Conservation (phyloP, 2,113 vertebrate genomes). For the Myrmecobius fasciatus region DNA sequence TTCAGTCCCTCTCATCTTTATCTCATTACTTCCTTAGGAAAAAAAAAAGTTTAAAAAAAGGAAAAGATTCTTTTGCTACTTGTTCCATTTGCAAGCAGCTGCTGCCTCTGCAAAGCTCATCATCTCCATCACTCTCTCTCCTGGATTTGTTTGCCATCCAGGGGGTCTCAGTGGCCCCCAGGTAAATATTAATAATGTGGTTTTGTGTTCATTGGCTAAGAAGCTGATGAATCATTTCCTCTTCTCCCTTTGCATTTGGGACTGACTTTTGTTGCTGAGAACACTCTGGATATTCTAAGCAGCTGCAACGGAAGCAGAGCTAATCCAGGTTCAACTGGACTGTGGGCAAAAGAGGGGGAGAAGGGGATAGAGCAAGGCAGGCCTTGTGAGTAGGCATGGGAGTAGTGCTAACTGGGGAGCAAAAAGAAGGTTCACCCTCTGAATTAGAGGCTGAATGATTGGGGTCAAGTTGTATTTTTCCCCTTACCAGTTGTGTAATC, state of each 20-base stretch:
- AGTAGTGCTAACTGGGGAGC: background rate
- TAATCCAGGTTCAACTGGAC: slow-evolving; percentile 5
- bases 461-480: background rate
- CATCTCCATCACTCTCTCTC: slow-evolving; percentile 6
- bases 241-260: background rate
- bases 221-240: slow-evolving; percentile 54
- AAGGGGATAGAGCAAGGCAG: background rate
- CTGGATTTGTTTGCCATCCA: slow-evolving; percentile 8
- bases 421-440: background rate
- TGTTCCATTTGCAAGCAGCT: slow-evolving; percentile 61
- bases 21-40: background rate
- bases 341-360: background rate
- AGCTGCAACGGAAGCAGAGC: background rate
- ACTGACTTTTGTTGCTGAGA: background rate
- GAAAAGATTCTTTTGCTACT: background rate
- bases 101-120: slow-evolving; percentile 62
- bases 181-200: slow-evolving; percentile 49
- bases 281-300: background rate
- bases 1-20: background rate
- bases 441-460: background rate
- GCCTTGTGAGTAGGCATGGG: background rate
- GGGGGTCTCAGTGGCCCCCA: slow-evolving; percentile 11
- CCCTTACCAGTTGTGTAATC: background rate
- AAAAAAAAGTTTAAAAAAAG: background rate
- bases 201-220: slow-evolving; percentile 70